A percentile compares a stretch with the other conserved stretches of the same genome.
Evolutionary conservation across 1,140 invertebrate genomes (phyloP).

Genomic region (Dendrolimus kikuchii): DNA sequence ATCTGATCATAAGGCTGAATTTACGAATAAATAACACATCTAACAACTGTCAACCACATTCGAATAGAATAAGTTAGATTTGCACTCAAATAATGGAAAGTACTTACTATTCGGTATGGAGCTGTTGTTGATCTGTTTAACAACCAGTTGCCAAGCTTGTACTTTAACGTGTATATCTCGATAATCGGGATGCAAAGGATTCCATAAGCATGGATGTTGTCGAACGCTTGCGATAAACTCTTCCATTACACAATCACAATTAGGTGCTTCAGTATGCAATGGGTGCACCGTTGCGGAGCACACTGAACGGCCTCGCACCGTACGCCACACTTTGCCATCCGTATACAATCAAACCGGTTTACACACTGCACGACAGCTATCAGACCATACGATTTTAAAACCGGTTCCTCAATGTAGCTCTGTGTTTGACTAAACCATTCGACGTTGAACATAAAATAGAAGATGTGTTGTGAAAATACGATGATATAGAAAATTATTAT

Average conservation of each 20-base stretch:
- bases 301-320: constrained; percentile 9
- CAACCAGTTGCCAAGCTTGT: constrained; percentile 50
- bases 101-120: constrained; percentile 53
- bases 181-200: constrained; percentile 54
- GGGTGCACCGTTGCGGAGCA: not conserved
- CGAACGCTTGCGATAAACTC: constrained; percentile 52
- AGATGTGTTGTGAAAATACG: too few relatives aligned
- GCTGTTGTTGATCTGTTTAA: constrained; percentile 38
- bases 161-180: constrained; percentile 46
- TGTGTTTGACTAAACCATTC: too few relatives aligned
- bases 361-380: constrained; percentile 9
- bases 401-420: constrained; percentile 1
- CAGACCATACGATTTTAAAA: constrained; percentile 8
- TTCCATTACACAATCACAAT: constrained; percentile 29
- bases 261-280: too few relatives aligned
- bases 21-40: too few relatives aligned
- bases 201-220: constrained; percentile 51
- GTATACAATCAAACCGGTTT: constrained; percentile 29
- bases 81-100: not conserved
- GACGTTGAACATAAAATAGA: too few relatives aligned
- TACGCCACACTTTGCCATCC: constrained; percentile 6
- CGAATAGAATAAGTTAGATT: too few relatives aligned
- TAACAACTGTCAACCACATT: too few relatives aligned
- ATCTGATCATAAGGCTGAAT: too few relatives aligned
- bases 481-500: too few relatives aligned